Percentiles rank a stretch among this genome's conserved stretches.
These are phyloP conservation scores for Rhadina sibilatrix DNA, from an alignment of 2,113 vertebrate genomes.

Conservation along the genomic window DNA sequence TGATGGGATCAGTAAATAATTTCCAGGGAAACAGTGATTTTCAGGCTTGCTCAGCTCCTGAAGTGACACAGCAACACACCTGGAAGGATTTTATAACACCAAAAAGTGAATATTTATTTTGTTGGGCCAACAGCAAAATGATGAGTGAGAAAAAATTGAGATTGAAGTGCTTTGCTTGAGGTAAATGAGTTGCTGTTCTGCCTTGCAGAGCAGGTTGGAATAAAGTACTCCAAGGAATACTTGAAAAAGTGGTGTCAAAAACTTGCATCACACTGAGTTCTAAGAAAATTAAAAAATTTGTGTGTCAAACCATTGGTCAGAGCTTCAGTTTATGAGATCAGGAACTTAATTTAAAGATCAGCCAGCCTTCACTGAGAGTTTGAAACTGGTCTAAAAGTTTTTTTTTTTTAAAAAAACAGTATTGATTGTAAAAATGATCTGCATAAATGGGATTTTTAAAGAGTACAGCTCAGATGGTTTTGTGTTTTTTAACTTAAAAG, in stretches of 20 bases:
- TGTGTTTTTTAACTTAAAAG: background rate
- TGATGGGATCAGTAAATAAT: background rate
- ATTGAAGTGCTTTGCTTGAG: background rate
- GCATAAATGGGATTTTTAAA: background rate
- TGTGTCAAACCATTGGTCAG: slow-evolving; percentile 13
- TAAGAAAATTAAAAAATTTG: background rate
- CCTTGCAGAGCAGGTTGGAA: background rate
- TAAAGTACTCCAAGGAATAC: background rate
- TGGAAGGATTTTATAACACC: background rate
- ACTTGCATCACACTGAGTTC: background rate
- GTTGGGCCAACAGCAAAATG: background rate
- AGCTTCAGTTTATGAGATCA: background rate
- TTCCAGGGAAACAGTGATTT: background rate
- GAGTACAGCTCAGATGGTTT: background rate
- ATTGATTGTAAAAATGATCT: background rate
- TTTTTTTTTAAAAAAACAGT: background rate
- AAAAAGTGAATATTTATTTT: background rate
- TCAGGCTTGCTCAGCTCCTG: slow-evolving; percentile 3
- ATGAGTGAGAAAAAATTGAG: background rate
- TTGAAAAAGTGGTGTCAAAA: background rate
- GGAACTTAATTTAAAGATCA: background rate
- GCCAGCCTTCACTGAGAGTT: background rate
- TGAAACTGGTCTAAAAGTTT: slow-evolving; percentile 22
- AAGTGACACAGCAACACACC: background rate
- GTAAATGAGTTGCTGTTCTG: background rate